Evolutionary conservation across 2,888 invertebrate genomes (phyloP).

Genomic region (Limnephilus rhombicus): DNA sequence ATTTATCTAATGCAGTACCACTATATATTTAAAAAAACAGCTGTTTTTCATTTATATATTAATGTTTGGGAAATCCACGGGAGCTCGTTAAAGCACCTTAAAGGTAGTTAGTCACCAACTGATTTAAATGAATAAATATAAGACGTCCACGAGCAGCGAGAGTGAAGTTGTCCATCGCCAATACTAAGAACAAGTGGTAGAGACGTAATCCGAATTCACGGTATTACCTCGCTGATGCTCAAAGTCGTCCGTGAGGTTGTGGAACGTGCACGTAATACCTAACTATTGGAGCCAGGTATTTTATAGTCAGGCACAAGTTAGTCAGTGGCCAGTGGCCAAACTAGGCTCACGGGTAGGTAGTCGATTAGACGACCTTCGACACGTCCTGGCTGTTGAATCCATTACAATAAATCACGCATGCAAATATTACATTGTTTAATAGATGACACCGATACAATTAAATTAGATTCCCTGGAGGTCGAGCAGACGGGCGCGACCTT

Average conservation of each 20-base stretch:
- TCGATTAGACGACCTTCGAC: conserved; percentile 21
- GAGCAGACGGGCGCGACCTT: conserved; percentile 4
- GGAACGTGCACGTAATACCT: background rate
- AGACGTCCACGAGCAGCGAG: background rate
- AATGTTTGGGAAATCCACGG: background rate
- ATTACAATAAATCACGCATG: conserved; percentile 32
- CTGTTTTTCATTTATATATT: too few relatives aligned
- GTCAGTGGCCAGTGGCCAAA: background rate
- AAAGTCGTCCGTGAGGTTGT: background rate
- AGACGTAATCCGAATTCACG: conserved; percentile 1
- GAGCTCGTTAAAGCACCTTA: background rate
- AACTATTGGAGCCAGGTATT: background rate
- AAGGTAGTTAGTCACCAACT: background rate
- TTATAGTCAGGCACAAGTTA: background rate
- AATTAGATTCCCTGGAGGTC: conserved; percentile 4
- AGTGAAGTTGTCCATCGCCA: background rate
- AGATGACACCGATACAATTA: conserved; percentile 38
- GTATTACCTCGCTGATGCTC: background rate
- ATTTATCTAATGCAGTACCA: too few relatives aligned
- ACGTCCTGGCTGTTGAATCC: conserved; percentile 16
- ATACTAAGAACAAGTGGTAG: background rate
- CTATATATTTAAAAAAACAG: too few relatives aligned
- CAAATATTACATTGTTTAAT: conserved; percentile 28
- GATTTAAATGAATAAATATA: background rate
- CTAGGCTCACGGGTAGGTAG: background rate